Evolutionary conservation across 1,140 invertebrate genomes (phyloP), one percentile per base, ranked within the genome.

Genomic region (Homarus americanus): DNA sequence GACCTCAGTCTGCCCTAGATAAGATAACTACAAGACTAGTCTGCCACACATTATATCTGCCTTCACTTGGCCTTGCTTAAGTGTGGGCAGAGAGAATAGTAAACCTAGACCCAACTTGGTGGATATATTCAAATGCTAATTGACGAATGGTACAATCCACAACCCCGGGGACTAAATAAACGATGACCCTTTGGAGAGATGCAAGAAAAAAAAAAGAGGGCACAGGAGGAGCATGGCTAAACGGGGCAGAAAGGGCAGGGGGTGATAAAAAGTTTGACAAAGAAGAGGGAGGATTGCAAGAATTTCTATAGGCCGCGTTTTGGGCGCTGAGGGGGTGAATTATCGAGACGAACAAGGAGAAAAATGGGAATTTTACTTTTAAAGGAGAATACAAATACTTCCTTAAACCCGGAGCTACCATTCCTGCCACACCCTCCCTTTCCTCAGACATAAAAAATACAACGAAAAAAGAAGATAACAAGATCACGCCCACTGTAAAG

Each of bases 71-170:
- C n/a, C n/a, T n/a, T 69, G 58, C 20, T 83, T 15, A 69, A 83
- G 82, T 83, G 66, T 69, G 58, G 58, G 58, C 9, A 12, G 82
- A 83, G 58, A 83, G 82, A 66, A 83, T 69, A 20, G 58, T 40
- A 66, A 83, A 83, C 66, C 38, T 38, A 58, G 20, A 63, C 40
- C 84, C 41, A 24, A 49, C 28, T 41, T 49, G 58, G 20, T 66
- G 66, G 73, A 38, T 88, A 88, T 72, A 88, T 88, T 88, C 86
- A 88, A 69, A 88, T 88, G 86, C 53, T 82, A 88, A 88, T 88
- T 88, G 78, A 15, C 76, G 20, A 88, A 82, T 76, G 84, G 84
- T 38, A 32, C 28, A 78, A 73, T 58, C n/a, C 72, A 38, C 41
- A 66, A 87, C 9, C 32, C 49, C 20, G 53, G 63, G 78, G 32